Evolutionary conservation across 2,113 vertebrate species (phyloP).

Genomic region (Pluvialis apricaria): DNA sequence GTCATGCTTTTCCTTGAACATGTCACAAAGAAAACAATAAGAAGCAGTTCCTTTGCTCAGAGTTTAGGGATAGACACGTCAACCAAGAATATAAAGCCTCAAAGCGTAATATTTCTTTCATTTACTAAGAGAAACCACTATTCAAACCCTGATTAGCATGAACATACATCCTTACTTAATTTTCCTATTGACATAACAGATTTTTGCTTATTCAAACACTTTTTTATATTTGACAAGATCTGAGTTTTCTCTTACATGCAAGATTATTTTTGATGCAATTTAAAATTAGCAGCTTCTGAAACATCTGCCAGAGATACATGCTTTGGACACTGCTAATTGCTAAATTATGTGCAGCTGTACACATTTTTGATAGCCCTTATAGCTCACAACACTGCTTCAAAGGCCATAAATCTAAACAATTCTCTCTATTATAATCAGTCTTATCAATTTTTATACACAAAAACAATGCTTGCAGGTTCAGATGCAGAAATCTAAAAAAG

Average conservation of each 20-base stretch:
- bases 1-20: no score
- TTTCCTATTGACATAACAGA: neutral
- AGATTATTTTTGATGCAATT: neutral
- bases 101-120: neutral
- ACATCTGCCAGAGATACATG: slow-evolving; percentile 39
- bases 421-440: neutral
- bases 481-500: neutral
- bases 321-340: slow-evolving; percentile 52
- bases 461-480: neutral
- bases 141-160: neutral
- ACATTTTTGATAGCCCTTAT: slow-evolving; percentile 28
- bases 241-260: neutral
- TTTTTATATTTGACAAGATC: neutral
- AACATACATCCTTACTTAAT: neutral
- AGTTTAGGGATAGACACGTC: neutral
- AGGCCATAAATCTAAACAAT: slow-evolving; percentile 8
- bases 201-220: neutral
- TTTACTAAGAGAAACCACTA: neutral
- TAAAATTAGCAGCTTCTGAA: slow-evolving; percentile 54
- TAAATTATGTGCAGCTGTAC: slow-evolving; percentile 59
- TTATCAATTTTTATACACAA: neutral
- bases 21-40: no score
- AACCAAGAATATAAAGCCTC: neutral
- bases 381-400: slow-evolving; percentile 23
- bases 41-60: no score